phyloP scores from a whole-genome alignment of 1,140 invertebrate genomes.

The Nixonia krombeini region DNA sequence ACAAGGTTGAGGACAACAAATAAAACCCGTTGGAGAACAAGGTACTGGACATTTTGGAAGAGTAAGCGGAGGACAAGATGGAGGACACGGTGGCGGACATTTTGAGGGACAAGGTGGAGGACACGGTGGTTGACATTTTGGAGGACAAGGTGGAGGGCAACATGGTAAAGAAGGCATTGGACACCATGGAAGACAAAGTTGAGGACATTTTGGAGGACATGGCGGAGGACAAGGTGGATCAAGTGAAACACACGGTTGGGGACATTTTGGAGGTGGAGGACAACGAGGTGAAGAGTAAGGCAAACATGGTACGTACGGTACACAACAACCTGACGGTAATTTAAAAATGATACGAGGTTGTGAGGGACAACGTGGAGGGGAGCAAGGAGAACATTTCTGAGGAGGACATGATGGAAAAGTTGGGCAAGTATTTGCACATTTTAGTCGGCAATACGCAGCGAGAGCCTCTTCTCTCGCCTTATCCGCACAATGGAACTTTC shows the following conservation, averaged over 20 bases:
- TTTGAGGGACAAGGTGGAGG: conserved; percentile 11
- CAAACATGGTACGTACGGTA: too few species aligned
- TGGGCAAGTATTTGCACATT: conserved; percentile 26
- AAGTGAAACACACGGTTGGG: conserved; percentile 11
- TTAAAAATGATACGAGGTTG: too few species aligned
- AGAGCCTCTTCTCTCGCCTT: conserved; percentile 52
- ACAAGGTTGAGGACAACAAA: conserved; percentile 5
- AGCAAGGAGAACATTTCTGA: conserved; percentile 11
- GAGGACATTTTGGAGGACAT: conserved; percentile 5
- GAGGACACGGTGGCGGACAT: neutral
- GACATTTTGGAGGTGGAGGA: conserved; percentile 11
- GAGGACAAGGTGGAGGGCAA: conserved; percentile 22
- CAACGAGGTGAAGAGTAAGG: conserved; percentile 13
- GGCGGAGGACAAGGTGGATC: conserved; percentile 14
- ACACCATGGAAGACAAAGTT: conserved; percentile 9
- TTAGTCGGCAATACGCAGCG: conserved; percentile 56
- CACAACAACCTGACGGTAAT: too few species aligned
- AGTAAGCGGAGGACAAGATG: neutral
- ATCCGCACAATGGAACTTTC: conserved; percentile 57
- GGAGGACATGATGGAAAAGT: too few species aligned
- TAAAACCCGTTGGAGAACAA: neutral
- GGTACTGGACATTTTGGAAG: neutral
- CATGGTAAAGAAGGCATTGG: conserved; percentile 2
- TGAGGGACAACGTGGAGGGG: conserved; percentile 11
- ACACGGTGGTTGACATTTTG: conserved; percentile 5